Conservation (phyloP, 2,888 invertebrate species). For the Gymnoscelis rufifasciata region DNA sequence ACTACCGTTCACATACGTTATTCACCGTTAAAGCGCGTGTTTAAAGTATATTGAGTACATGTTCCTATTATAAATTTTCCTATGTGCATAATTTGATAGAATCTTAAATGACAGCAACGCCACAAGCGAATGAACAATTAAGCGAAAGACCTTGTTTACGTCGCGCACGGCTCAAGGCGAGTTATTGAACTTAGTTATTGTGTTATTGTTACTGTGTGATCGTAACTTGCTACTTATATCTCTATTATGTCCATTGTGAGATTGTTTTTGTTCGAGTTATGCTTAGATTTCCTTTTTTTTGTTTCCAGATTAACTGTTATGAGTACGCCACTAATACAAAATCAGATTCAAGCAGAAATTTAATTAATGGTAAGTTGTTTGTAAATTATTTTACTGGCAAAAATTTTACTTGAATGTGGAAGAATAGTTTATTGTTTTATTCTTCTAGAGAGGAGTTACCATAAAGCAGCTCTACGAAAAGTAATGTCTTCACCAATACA, state of each 20-base stretch:
- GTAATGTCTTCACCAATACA: slow-evolving; percentile 13
- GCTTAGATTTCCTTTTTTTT: slow-evolving; percentile 19
- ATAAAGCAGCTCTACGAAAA: slow-evolving; percentile 15
- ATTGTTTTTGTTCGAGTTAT: slow-evolving; percentile 6
- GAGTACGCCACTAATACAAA: slow-evolving; percentile 43
- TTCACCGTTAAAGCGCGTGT: too few relatives aligned
- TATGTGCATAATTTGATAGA: too few relatives aligned
- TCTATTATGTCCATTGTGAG: slow-evolving; percentile 1
- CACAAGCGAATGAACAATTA: slow-evolving; percentile 5
- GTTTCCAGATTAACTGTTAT: slow-evolving; percentile 60
- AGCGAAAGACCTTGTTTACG: slow-evolving; percentile 35
- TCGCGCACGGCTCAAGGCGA: slow-evolving; percentile 34
- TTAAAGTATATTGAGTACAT: too few relatives aligned
- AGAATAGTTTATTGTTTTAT: not conserved
- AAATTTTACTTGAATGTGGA: too few relatives aligned
- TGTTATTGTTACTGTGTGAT: slow-evolving; percentile 21
- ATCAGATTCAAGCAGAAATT: slow-evolving; percentile 35
- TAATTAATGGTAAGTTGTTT: slow-evolving; percentile 42
- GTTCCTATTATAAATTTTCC: too few relatives aligned
- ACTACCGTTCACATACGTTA: too few relatives aligned
- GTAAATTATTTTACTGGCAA: not conserved
- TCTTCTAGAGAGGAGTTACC: slow-evolving; percentile 19
- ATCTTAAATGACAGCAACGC: too few relatives aligned
- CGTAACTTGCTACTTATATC: not conserved
- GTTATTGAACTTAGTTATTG: slow-evolving; percentile 39